Evolutionary conservation across 2,113 vertebrate genomes (phyloP), one percentile per base, ranked within the genome.

Genomic region (Saccopteryx leptura): DNA sequence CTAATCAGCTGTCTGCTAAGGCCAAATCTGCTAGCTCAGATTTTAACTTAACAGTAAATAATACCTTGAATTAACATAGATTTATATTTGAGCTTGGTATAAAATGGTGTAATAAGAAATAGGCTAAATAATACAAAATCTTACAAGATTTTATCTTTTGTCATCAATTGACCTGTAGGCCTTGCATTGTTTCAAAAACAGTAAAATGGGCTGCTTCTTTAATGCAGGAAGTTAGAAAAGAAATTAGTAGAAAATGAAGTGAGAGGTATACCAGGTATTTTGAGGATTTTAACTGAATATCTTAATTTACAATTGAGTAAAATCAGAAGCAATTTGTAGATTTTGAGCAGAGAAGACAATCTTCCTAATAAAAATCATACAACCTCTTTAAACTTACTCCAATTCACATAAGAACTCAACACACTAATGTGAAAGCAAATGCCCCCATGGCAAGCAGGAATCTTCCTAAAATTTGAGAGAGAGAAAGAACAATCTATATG

Each of bases 21-120:
- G 14, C 24, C 84, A 39, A 39, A 39, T 39, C 39, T 39, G 74
- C 56, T 88, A 63, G 26, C 10, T 88, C 58, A 65, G 4, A 71
- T 84, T 91, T 90, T 75, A 26, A 39, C 18, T 56, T 91, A 54
- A 92, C 17, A 39, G 17, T 69, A 94, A 31, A 19, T 69, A 94
- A 31, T 2, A 61, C 7, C 69, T 15, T 52, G 60, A 95, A 61
- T 24, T 76, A 83, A 19, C 6, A 69, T 15, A 69, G 82, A 48
- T 82, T 79, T 10, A 68, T 54, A 80, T 2, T 69, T 91, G 18
- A 2, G 33, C 9, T 48, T 68, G 78, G 5, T 19, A 19, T 87
- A 80, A 94, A 93, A 78, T 46, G 13, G n/a, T 46, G 33, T 46
- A 0, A 33, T 58, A 19, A 17, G n/a, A 68, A 14, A 17, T 71